Base-by-base conservation (phyloP, 2,797 vertebrate species). In the Helarctos malayanus region DNA sequence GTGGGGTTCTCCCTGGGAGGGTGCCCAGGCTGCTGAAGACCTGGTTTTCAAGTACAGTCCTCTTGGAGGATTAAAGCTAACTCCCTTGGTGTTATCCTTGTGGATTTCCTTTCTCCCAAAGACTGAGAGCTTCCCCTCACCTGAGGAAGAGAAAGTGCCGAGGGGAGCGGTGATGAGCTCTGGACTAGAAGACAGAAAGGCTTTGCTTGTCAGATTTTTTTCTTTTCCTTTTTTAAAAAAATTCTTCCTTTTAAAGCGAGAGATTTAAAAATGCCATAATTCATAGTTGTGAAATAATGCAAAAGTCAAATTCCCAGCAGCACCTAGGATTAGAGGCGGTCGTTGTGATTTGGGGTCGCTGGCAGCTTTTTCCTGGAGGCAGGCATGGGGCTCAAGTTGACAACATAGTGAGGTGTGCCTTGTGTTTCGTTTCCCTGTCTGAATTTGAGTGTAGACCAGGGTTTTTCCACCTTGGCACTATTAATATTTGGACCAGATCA, bases 171-270 rank as follows among this genome's bases (percentile, higher is more conserved):
- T 54, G 41, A 38, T 89, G 61, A 94, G 32, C 45, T 57, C 86
- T n/a, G 1, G 56, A 49, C 49, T 69, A 69, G 54, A 93, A 35
- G 88, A 95, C 41, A 89, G 47, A 78, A 96, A 95, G 61, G 27
- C 82, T 95, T 89, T 85, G 65, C 83, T 84, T 94, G 61, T 93
- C 73, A 94, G 76, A 73, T 84, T 91, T 91, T 87, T 94, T 68
- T 88, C 45, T 83, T 89, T 45, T 78, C 21, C 10, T 78, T 76
- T 82, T 90, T 85, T 76, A 15, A 35, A 57, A 35, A 57, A 78
- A 81, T 4, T 82, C 81, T 56, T 93, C 38, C 75, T 86, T 95
- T 89, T 83, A 79, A 79, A 93, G 88, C 52, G 12, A 68, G 38
- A 90, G 75, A 91, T 73, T 85, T 59, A 85, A 92, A 32, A 45